phyloP scores from a whole-genome alignment of 2,797 vertebrate species.

The Periophthalmus magnuspinnatus region DNA sequence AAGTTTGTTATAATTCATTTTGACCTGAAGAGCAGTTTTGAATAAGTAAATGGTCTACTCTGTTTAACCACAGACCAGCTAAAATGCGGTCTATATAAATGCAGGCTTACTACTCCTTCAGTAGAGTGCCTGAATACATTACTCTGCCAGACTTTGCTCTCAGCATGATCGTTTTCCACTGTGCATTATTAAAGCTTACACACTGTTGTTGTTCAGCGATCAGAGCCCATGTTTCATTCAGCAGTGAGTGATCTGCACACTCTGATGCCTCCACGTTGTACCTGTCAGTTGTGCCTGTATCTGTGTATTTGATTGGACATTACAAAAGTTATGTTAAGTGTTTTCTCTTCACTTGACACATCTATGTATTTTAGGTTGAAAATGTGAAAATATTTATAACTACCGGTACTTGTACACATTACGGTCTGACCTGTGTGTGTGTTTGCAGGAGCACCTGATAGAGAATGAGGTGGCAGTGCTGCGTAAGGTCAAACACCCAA shows the following conservation, averaged over 20 bases:
- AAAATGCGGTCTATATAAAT: no score
- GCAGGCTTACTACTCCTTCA: not conserved
- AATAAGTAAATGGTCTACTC: no score
- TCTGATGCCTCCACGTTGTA: slow-evolving; percentile 1
- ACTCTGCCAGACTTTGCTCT: not conserved
- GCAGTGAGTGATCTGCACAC: slow-evolving; percentile 21
- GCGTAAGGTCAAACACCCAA: slow-evolving; percentile 93
- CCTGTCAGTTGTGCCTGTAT: not conserved
- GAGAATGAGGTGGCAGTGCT: slow-evolving; percentile 96
- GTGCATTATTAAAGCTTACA: slow-evolving; percentile 43
- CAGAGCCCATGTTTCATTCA: slow-evolving; percentile 44
- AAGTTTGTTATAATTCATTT: no score
- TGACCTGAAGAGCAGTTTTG: no score
- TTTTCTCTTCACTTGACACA: slow-evolving; percentile 3
- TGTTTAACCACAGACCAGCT: no score
- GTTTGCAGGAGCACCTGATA: slow-evolving; percentile 91
- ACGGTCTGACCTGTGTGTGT: not conserved
- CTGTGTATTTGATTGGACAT: not conserved
- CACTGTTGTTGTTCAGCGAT: slow-evolving; percentile 25
- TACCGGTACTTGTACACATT: no score
- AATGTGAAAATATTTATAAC: not conserved
- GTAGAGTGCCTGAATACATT: no score
- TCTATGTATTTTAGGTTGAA: not conserved
- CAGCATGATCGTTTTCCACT: slow-evolving; percentile 16
- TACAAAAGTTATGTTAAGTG: no score